These are phyloP conservation scores for Tringa solitaria DNA, from an alignment of 2,113 vertebrate species.

Conservation along the genomic window DNA sequence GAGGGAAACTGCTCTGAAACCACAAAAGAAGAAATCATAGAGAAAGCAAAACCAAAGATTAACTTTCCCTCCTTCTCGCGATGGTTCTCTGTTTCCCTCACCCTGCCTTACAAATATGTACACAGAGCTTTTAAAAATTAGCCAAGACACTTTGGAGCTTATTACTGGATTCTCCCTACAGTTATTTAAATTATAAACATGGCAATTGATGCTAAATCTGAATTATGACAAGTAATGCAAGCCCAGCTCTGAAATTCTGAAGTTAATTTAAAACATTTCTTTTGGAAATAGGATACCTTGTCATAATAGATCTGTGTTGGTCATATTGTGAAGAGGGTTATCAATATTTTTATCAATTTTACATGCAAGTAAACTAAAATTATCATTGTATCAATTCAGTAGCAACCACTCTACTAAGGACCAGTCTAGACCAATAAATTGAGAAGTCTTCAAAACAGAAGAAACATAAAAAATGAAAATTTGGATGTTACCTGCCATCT, in stretches of 20 bases:
- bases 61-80: neutral
- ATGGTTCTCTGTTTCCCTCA: rapidly evolving
- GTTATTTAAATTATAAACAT: neutral
- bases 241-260: neutral
- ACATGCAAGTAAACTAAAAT: neutral
- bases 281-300: neutral
- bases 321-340: neutral
- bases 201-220: neutral
- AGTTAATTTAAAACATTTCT: neutral
- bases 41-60: neutral
- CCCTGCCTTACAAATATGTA: no score
- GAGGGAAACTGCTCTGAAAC: neutral
- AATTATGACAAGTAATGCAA: neutral
- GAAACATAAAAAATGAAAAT: neutral
- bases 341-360: neutral
- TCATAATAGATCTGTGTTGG: neutral
- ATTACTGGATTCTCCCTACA: neutral
- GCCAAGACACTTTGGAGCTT: neutral
- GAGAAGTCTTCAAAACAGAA: neutral
- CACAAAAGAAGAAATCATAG: rapidly evolving
- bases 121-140: neutral
- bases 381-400: neutral
- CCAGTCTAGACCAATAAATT: neutral
- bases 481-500: neutral
- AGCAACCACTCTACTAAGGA: neutral